phyloP scores from a whole-genome alignment of 2,113 vertebrate species.

The Carettochelys insculpta region DNA sequence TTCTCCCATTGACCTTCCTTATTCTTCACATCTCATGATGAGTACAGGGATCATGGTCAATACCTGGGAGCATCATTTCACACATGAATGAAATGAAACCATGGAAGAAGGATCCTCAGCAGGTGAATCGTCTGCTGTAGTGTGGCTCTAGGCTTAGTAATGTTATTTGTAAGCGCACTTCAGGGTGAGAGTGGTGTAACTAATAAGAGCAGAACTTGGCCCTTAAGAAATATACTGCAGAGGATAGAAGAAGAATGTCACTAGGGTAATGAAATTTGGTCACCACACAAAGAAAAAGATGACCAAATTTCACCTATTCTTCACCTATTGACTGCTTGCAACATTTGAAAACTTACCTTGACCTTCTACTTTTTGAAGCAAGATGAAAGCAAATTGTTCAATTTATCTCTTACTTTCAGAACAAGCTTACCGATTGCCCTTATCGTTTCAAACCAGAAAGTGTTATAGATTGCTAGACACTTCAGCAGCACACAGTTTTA shows the following conservation, averaged over 20 bases:
- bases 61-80: too few species aligned
- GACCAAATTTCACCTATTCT: neutral
- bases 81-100: too few species aligned
- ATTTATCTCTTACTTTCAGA: constrained; percentile 80
- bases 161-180: neutral
- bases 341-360: neutral
- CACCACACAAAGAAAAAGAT: neutral
- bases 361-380: neutral
- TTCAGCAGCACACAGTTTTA: constrained; percentile 63
- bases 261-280: neutral
- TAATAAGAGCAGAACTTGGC: neutral
- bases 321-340: neutral
- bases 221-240: neutral
- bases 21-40: too few species aligned
- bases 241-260: neutral
- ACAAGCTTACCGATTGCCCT: constrained; percentile 75
- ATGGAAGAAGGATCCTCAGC: too few species aligned
- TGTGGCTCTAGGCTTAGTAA: too few species aligned
- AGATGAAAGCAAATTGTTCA: constrained; percentile 42
- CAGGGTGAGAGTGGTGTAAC: rapidly evolving
- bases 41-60: too few species aligned
- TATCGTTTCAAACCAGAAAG: constrained; percentile 83
- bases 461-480: constrained; percentile 69
- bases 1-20: too few species aligned
- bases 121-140: too few species aligned